Percentiles rank a stretch among this genome's conserved stretches.
phyloP scores from a whole-genome alignment of 1,140 invertebrate species.

The Ceratina japonica region DNA sequence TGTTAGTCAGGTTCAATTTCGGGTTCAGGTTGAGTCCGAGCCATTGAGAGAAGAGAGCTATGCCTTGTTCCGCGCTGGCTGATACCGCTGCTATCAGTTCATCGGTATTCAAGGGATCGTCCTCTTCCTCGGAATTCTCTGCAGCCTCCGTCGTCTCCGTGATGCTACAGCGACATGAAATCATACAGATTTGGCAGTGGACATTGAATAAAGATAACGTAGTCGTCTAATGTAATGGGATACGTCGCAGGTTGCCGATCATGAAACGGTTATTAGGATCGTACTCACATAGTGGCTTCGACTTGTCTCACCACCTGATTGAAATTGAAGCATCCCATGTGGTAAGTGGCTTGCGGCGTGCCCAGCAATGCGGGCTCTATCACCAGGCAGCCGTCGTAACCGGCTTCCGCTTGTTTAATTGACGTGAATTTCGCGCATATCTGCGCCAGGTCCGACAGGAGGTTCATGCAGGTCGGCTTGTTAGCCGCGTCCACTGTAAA shows the following conservation, averaged over 20 bases:
- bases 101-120: constrained; percentile 74
- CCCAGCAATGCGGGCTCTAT: constrained; percentile 79
- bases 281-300: constrained; percentile 71
- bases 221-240: neutral
- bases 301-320: constrained; percentile 75
- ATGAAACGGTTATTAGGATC: neutral
- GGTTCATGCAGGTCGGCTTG: constrained; percentile 79
- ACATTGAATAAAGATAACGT: no score
- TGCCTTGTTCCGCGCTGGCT: constrained; percentile 79
- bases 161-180: constrained; percentile 24
- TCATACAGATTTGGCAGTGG: neutral
- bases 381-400: constrained; percentile 77
- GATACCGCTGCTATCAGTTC: constrained; percentile 79
- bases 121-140: constrained; percentile 69
- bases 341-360: constrained; percentile 77
- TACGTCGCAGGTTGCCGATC: neutral
- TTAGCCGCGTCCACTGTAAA: constrained; percentile 73
- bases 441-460: constrained; percentile 79
- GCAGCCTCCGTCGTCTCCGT: constrained; percentile 62
- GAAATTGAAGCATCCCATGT: constrained; percentile 80
- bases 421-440: constrained; percentile 79
- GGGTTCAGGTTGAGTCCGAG: constrained; percentile 75
- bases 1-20: constrained; percentile 67
- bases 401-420: constrained; percentile 68
- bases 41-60: constrained; percentile 79